Percentiles rank a stretch among this genome's conserved stretches.
These are phyloP conservation scores for Sternotherus odoratus DNA, from an alignment of 2,797 vertebrate genomes.

Conservation along the genomic window DNA sequence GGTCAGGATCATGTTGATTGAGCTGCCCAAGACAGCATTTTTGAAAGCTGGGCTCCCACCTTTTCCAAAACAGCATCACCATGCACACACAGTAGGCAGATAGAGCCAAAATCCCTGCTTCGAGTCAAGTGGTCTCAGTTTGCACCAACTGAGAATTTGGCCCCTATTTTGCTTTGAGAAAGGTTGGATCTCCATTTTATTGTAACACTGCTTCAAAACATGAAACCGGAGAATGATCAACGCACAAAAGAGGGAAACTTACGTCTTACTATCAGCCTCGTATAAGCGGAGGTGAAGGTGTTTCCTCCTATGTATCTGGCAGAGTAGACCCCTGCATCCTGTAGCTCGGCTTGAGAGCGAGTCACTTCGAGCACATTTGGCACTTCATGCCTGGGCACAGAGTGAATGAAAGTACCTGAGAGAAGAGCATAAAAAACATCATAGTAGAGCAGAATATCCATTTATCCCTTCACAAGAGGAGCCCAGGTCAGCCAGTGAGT, in stretches of 20 bases:
- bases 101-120: neutral
- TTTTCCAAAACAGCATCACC: neutral
- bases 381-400: conserved; percentile 85
- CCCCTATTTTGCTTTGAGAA: conserved; percentile 6
- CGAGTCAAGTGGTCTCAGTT: neutral
- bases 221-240: neutral
- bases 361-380: conserved; percentile 78
- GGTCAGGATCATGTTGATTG: neutral
- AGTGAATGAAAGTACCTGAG: conserved; percentile 84
- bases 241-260: conserved; percentile 69
- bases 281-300: conserved; percentile 84
- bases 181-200: neutral
- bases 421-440: neutral
- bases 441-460: neutral
- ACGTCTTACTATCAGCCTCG: conserved; percentile 90
- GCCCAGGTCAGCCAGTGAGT: neutral
- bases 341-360: conserved; percentile 73
- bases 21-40: neutral
- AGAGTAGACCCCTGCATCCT: conserved; percentile 86
- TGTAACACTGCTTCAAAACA: neutral
- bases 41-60: neutral
- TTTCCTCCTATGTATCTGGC: conserved; percentile 88
- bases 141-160: conserved; percentile 8
- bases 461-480: neutral
- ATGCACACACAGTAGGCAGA: neutral